Evolutionary conservation across 2,888 invertebrate species (phyloP), one percentile per base, ranked within the genome.

Genomic region (Patella pellucida): DNA sequence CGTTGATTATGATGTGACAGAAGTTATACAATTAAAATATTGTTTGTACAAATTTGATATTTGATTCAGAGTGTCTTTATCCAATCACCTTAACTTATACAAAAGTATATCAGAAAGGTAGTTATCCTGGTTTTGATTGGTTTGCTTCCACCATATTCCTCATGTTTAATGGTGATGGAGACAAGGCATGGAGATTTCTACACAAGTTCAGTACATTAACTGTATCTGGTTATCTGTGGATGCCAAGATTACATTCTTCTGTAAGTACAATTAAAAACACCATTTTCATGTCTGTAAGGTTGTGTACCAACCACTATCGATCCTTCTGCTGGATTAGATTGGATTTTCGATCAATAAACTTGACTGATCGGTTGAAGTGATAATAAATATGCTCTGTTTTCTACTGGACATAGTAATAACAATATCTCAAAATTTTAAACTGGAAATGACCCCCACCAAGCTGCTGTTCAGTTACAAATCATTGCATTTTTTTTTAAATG

Each of bases 111-210:
- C 75, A 86, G 52, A 77, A 83, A 68, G 84, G 83, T 51, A 76
- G 79, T 52, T 89, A 88, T 72, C 86, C 86, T 2, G 90, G 90
- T 15, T 90, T 87, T 83, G 91, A 91, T 78, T 91, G 91, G 91
- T 91, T 91, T 81, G 85, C 85, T 19, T 88, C 89, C 52, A 89
- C 89, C 0, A 78, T 90, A 50, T 91, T 89, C 78, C 85, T 91
- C 14, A 79, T 89, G 50, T 87, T 89, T 79, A 85, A 86, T 69
- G 90, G 91, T 27, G 87, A 89, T 79, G 75, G 80, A 56, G 88
- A 88, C 16, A 84, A 87, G 68, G 76, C 89, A 1, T 89, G 89
- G 90, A 86, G 86, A 72, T 88, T 90, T 76, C 84, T 91, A 72
- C 86, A 89, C 69, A 85, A 87, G 71, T 86, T 91, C 77, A 89